Evolutionary conservation across 2,888 invertebrate genomes (phyloP).

Genomic region (Helobdella robusta): DNA sequence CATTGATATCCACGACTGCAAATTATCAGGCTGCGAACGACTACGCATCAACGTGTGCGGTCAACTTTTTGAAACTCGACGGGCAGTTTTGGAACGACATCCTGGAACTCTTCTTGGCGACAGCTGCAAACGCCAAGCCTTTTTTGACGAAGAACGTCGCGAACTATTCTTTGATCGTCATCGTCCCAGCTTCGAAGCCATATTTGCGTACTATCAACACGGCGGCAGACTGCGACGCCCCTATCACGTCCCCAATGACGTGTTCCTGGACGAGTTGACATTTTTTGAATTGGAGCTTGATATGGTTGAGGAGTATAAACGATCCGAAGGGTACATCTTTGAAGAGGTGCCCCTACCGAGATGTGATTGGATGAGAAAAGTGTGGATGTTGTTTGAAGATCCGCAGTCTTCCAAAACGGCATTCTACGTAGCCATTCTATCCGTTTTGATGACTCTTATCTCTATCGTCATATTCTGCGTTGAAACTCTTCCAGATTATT

Average conservation of each 20-base stretch:
- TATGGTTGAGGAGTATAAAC: conserved; percentile 45
- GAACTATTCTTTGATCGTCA: conserved; percentile 49
- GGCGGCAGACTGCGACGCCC: conserved; percentile 46
- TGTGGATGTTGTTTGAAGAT: conserved; percentile 49
- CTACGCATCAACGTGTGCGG: conserved; percentile 48
- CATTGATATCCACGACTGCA: conserved; percentile 18
- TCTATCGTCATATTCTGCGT: conserved; percentile 49
- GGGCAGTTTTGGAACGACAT: conserved; percentile 44
- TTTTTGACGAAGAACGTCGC: conserved; percentile 43
- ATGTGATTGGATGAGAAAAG: conserved; percentile 40
- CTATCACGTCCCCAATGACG: conserved; percentile 46
- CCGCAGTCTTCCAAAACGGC: conserved; percentile 47
- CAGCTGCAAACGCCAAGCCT: conserved; percentile 43
- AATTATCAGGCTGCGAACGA: conserved; percentile 38
- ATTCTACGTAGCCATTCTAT: conserved; percentile 45
- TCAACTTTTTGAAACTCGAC: conserved; percentile 46
- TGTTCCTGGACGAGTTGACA: conserved; percentile 46
- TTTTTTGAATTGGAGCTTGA: conserved; percentile 48
- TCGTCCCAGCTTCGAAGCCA: conserved; percentile 48
- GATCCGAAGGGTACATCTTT: conserved; percentile 42
- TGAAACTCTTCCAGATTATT: conserved; percentile 45
- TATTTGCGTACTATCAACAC: conserved; percentile 48
- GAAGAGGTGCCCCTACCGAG: conserved; percentile 44
- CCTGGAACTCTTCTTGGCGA: conserved; percentile 48
- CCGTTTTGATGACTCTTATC: conserved; percentile 45